Percentiles rank a stretch among this genome's conserved stretches.
phyloP scores from a whole-genome alignment of 2,113 vertebrate species.

The Ochotona princeps region DNA sequence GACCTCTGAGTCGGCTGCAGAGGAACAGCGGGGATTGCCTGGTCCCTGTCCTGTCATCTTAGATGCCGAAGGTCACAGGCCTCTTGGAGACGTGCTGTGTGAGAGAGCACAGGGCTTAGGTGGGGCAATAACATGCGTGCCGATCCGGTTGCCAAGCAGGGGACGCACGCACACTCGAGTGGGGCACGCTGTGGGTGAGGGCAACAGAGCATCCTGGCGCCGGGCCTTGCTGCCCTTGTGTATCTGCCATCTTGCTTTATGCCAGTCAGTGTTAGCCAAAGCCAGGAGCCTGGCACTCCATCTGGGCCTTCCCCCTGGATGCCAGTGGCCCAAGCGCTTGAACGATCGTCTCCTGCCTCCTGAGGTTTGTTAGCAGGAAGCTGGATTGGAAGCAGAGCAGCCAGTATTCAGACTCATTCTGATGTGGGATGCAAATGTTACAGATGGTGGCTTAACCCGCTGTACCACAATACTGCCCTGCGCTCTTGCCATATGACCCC shows the following conservation, averaged over 20 bases:
- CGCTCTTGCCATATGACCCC: neutral
- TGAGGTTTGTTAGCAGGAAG: no score
- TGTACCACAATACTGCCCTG: no score
- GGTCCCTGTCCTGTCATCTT: rapidly evolving
- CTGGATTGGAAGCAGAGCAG: no score
- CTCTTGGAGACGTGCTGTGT: neutral
- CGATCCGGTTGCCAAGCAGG: neutral
- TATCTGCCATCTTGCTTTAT: neutral
- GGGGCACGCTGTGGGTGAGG: neutral
- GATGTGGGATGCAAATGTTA: no score
- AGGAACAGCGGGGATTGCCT: neutral
- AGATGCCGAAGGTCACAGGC: neutral
- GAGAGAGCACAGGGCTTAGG: neutral
- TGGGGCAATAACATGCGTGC: neutral
- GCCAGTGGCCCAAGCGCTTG: no score
- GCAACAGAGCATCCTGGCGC: no score
- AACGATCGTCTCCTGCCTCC: no score
- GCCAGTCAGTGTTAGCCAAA: no score
- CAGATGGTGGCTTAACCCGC: no score
- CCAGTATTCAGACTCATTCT: no score
- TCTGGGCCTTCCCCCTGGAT: no score
- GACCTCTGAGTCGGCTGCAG: neutral
- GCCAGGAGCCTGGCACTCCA: no score
- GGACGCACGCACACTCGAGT: rapidly evolving
- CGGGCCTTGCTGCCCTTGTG: neutral